These are phyloP conservation scores for Eulithis testata DNA, from an alignment of 2,888 invertebrate species.

Conservation along the genomic window DNA sequence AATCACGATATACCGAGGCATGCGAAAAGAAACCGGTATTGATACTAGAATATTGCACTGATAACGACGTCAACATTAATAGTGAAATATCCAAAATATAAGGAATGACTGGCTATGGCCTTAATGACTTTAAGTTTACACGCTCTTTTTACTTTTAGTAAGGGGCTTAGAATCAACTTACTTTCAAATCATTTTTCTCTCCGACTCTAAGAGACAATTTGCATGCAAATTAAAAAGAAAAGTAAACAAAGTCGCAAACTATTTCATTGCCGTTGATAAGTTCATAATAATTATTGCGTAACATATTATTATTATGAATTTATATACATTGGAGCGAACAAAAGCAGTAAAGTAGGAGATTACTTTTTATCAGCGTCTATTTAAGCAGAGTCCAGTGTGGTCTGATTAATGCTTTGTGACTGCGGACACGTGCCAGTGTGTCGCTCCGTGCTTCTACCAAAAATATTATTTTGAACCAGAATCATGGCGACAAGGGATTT, in stretches of 20 bases:
- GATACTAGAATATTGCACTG: no score
- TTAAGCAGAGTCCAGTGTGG: slow-evolving; percentile 23
- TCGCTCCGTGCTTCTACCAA: slow-evolving; percentile 50
- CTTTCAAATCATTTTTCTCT: no score
- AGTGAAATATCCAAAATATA: no score
- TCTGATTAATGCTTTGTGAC: not conserved
- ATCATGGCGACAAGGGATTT: slow-evolving; percentile 82
- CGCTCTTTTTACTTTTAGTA: no score
- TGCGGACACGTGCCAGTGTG: slow-evolving; percentile 63
- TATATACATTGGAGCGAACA: slow-evolving; percentile 11
- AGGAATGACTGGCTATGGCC: no score
- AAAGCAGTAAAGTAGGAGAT: slow-evolving; percentile 22
- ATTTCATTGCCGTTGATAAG: slow-evolving; percentile 13
- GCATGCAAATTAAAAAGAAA: no score
- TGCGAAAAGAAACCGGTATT: no score
- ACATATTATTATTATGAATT: not conserved
- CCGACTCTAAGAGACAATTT: not conserved
- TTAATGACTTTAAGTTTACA: no score
- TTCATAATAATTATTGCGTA: slow-evolving; percentile 7
- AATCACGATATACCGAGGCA: no score
- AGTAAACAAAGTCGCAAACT: slow-evolving; percentile 6
- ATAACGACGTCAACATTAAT: no score
- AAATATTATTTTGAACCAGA: slow-evolving; percentile 5
- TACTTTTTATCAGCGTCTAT: slow-evolving; percentile 33
- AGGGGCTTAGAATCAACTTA: no score